Evolutionary conservation across 1,140 invertebrate genomes (phyloP).

Genomic region (Adoxophyes honmai): DNA sequence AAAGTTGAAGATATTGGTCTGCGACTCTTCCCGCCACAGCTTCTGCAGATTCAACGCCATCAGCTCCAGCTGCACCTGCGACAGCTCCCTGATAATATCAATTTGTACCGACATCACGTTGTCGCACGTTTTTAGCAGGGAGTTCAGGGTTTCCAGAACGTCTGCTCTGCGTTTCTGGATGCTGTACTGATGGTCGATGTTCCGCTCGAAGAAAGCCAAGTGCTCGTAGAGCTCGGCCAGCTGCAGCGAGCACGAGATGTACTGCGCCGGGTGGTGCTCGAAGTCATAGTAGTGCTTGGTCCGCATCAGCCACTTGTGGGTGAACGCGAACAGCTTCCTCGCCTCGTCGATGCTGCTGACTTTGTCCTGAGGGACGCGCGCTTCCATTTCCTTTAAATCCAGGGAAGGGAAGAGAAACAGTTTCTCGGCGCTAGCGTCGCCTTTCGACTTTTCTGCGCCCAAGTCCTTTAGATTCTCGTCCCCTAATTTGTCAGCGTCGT

Average conservation of each 20-base stretch:
- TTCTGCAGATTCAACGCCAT: constrained; percentile 78
- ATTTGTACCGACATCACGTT: constrained; percentile 63
- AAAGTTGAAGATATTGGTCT: constrained; percentile 56
- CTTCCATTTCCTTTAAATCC: constrained; percentile 57
- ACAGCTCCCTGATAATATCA: constrained; percentile 62
- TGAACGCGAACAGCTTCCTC: constrained; percentile 79
- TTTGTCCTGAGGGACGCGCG: constrained; percentile 40
- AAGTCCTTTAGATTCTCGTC: constrained; percentile 52
- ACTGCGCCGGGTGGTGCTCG: constrained; percentile 82
- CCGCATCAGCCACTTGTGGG: constrained; percentile 81
- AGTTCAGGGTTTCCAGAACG: constrained; percentile 79
- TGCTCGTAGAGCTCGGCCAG: constrained; percentile 83
- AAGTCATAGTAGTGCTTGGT: constrained; percentile 83
- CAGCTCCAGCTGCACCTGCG: constrained; percentile 78
- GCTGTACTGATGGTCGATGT: constrained; percentile 82
- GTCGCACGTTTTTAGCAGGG: constrained; percentile 59
- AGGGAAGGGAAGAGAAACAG: constrained; percentile 51
- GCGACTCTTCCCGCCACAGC: constrained; percentile 61
- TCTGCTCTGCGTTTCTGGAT: constrained; percentile 85
- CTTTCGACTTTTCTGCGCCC: constrained; percentile 45
- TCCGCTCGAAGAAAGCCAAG: constrained; percentile 83
- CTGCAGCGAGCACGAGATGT: constrained; percentile 83
- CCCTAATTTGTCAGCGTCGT: constrained; percentile 29
- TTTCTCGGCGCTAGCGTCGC: constrained; percentile 40
- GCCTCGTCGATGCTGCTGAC: constrained; percentile 73